Base-by-base conservation (phyloP, 1,140 invertebrate species). In the Helicoverpa armigera region DNA sequence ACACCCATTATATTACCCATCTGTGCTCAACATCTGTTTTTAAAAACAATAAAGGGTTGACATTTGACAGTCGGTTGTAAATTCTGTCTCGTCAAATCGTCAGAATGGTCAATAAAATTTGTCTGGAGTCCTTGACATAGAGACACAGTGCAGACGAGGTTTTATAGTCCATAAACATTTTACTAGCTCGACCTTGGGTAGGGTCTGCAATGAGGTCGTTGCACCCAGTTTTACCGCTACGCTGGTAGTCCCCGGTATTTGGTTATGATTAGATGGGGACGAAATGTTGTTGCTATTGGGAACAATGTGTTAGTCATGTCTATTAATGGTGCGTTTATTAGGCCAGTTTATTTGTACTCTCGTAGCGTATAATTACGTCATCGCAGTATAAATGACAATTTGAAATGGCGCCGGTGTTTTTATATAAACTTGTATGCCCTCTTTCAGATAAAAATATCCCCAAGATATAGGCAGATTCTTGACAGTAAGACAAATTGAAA, bases 81-180 rank as follows among this genome's bases (percentile, higher is more conserved):
- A 87, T 83, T 82, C 75, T 81, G 77, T 83, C 82, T 84, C 85
- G 83, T 84, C 76, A 82, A 83, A 58, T 79, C 79, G 78, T 83
- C 80, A 76, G 80, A 85, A 84, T 82, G 82, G 87, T 86, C 86
- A 90, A 90, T 92, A 91, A 90, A 91, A 89, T 89, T 43, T 90
- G 89, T 89, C 88, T 91, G 75, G 88, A 90, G 92, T 89, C 92
- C 94, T 94, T 95, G 94, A 94, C 94, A 94, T 80, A 94, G 86
- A 94, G 92, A 93, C 92, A 92, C 89, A 89, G 85, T 91, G 89
- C 89, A 92, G 91, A 91, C 91, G 92, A 87, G 91, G 88, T 89
- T 95, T 95, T 95, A 95, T 95, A 94, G 92, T 86, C 92, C 91
- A 95, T 95, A 95, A 94, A 95, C 92, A 94, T 94, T 95, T 94